Percentiles rank a stretch among this genome's conserved stretches.
These are phyloP conservation scores for Plagodis pulveraria DNA, from an alignment of 2,888 invertebrate species.

Conservation along the genomic window DNA sequence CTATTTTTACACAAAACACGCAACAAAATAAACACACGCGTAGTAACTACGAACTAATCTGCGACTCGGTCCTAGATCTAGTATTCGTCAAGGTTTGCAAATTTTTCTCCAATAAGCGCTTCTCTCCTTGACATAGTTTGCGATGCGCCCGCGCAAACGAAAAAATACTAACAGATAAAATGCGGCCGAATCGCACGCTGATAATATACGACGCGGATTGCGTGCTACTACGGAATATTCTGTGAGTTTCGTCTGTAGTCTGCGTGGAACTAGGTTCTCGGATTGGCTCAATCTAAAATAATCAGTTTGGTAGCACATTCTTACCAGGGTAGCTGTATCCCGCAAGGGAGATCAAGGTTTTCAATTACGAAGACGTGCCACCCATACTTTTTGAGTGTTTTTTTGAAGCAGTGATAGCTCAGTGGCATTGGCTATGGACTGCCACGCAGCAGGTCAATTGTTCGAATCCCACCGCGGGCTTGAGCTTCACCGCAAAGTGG, in stretches of 20 bases:
- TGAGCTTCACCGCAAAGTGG: too few relatives aligned
- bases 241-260: constrained; percentile 12
- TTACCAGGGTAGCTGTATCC: too few relatives aligned
- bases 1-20: constrained; percentile 43
- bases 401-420: too few relatives aligned
- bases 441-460: too few relatives aligned
- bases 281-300: too few relatives aligned
- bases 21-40: constrained; percentile 57
- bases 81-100: constrained; percentile 75
- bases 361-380: too few relatives aligned
- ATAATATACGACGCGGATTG: constrained; percentile 34
- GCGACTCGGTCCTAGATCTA: constrained; percentile 71
- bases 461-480: too few relatives aligned
- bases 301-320: too few relatives aligned
- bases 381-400: too few relatives aligned
- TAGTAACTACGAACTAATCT: background rate
- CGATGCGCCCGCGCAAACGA: constrained; percentile 61
- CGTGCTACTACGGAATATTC: constrained; percentile 6
- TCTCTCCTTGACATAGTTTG: constrained; percentile 75
- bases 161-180: constrained; percentile 52
- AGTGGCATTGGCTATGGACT: too few relatives aligned
- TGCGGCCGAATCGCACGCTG: constrained; percentile 32
- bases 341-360: too few relatives aligned
- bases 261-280: too few relatives aligned
- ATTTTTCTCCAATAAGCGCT: constrained; percentile 72